Evolutionary conservation across 2,888 invertebrate species (phyloP).

Genomic region (Agrotis puta): DNA sequence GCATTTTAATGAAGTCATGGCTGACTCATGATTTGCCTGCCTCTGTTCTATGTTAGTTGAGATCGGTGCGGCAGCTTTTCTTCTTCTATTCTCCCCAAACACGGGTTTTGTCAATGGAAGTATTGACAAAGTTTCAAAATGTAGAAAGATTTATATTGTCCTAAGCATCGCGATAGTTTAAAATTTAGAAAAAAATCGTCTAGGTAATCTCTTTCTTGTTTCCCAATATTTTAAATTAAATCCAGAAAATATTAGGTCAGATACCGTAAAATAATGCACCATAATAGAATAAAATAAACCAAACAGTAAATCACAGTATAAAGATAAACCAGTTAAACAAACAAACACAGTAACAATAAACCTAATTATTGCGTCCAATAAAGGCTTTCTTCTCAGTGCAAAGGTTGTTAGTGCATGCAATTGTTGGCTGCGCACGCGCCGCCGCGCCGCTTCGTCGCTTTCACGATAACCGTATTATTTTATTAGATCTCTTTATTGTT

Average conservation of each 20-base stretch:
- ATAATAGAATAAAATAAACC: background rate
- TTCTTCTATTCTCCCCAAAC: background rate
- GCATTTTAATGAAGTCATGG: background rate
- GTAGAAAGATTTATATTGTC: no score
- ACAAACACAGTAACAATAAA: slow-evolving; percentile 57
- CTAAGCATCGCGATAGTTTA: no score
- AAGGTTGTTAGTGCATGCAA: slow-evolving; percentile 65
- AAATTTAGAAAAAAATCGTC: no score
- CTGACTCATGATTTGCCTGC: background rate
- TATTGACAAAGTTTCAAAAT: no score
- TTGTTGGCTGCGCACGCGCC: slow-evolving; percentile 60
- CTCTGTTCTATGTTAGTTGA: no score
- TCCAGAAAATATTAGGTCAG: background rate
- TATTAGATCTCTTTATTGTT: slow-evolving; percentile 60
- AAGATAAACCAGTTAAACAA: slow-evolving; percentile 31
- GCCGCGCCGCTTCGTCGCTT: slow-evolving; percentile 55
- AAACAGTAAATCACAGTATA: slow-evolving; percentile 16
- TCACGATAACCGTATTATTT: slow-evolving; percentile 60
- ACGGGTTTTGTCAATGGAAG: no score
- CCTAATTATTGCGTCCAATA: slow-evolving; percentile 59
- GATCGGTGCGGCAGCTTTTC: background rate
- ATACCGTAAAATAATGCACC: background rate
- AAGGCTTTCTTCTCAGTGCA: slow-evolving; percentile 59
- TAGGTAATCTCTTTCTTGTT: no score
- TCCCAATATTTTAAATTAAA: background rate